Evolutionary conservation across 2,797 vertebrate species (phyloP).

Genomic region (Arctocebus calabarensis): DNA sequence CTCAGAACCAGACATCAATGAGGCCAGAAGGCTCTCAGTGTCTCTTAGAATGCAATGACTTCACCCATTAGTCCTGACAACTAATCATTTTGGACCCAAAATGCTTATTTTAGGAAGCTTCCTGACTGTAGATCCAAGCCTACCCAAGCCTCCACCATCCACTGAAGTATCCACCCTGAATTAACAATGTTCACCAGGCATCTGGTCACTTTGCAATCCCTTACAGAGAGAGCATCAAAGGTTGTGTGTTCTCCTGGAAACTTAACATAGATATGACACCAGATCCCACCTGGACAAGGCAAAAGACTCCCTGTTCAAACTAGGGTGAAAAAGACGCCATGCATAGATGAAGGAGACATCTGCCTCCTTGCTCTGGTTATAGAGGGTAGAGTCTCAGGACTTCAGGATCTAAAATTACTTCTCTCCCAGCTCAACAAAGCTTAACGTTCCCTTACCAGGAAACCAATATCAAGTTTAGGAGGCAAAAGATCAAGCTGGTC

Average conservation of each 20-base stretch:
- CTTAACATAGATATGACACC: background rate
- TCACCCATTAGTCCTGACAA: too few relatives aligned
- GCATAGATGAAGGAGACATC: accelerated
- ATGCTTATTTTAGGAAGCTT: background rate
- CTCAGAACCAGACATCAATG: background rate
- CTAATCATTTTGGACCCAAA: background rate
- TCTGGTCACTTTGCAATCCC: background rate
- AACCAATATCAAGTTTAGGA: background rate
- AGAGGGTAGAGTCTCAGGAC: background rate
- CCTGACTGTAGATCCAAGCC: background rate
- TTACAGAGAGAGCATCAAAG: too few relatives aligned
- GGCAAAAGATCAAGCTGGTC: background rate
- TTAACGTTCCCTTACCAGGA: background rate
- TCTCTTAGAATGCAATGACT: background rate
- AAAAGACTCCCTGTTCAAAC: background rate
- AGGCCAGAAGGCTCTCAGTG: background rate
- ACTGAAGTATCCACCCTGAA: background rate
- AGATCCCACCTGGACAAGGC: background rate
- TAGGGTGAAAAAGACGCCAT: background rate
- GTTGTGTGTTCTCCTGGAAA: background rate
- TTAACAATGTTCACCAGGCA: background rate
- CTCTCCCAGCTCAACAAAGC: background rate
- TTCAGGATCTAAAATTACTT: background rate
- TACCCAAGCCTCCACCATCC: background rate
- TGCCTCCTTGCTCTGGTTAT: background rate